Conservation (phyloP, 1,140 invertebrate genomes). For the Augochlora pura region DNA sequence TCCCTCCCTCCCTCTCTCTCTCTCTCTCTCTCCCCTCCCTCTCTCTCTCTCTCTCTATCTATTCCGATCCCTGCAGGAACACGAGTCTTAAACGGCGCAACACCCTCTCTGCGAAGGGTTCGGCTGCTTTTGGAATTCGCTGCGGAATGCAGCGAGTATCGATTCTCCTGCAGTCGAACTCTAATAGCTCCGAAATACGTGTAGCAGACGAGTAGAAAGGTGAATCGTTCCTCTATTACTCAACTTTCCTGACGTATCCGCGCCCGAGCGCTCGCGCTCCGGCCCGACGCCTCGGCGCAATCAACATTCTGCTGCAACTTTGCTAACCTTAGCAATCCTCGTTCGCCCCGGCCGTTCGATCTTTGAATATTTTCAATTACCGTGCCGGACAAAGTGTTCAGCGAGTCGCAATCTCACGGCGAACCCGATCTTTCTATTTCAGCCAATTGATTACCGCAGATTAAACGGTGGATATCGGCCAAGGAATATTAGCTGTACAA, state of each 20-base stretch:
- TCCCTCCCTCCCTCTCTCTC: too few species aligned
- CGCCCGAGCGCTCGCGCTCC: neutral
- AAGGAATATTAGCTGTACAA: too few species aligned
- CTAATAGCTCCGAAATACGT: conserved; percentile 69
- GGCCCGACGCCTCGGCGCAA: too few species aligned
- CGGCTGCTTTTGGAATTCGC: conserved; percentile 64
- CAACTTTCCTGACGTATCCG: neutral
- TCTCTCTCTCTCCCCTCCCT: too few species aligned
- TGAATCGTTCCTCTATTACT: conserved; percentile 27
- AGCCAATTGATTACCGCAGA: too few species aligned
- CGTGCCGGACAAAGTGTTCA: too few species aligned
- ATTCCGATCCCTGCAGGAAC: neutral
- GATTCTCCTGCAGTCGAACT: conserved; percentile 69
- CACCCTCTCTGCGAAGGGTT: conserved; percentile 27
- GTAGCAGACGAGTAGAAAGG: conserved; percentile 32
- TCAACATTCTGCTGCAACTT: conserved; percentile 1
- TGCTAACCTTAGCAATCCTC: neutral
- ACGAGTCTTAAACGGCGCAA: conserved; percentile 36
- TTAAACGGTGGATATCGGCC: too few species aligned
- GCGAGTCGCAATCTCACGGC: too few species aligned
- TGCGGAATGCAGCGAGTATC: conserved; percentile 68
- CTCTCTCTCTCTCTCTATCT: too few species aligned
- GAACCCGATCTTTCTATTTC: too few species aligned
- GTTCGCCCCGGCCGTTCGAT: too few species aligned
- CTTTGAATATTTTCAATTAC: too few species aligned